Conservation (phyloP, 1,140 invertebrate genomes). For the Pinna nobilis region DNA sequence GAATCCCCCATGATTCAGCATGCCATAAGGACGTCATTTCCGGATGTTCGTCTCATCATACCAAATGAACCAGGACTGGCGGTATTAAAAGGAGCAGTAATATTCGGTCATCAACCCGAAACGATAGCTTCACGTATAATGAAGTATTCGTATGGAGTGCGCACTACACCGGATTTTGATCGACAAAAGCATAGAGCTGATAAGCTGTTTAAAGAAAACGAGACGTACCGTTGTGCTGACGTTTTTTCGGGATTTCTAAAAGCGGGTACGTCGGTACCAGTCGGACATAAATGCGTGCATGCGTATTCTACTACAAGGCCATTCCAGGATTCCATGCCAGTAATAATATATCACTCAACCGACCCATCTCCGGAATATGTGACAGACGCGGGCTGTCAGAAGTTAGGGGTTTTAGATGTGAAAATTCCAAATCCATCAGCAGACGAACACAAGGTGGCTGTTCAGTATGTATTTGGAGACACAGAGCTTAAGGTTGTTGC, state of each 20-base stretch:
- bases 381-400: constrained; percentile 12
- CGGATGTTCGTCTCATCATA: constrained; percentile 4
- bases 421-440: neutral
- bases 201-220: neutral
- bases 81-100: constrained; percentile 30
- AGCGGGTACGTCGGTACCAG: neutral
- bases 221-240: neutral
- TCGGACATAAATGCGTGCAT: constrained; percentile 3
- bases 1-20: constrained; percentile 21
- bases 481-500: constrained; percentile 21
- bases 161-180: constrained; percentile 5
- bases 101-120: constrained; percentile 30
- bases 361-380: constrained; percentile 5
- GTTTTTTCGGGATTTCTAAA: constrained; percentile 16
- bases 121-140: constrained; percentile 20
- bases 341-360: neutral
- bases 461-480: constrained; percentile 24
- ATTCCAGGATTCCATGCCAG: constrained; percentile 8
- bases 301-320: neutral
- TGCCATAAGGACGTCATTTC: constrained; percentile 13
- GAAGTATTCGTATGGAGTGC: constrained; percentile 26
- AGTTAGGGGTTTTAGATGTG: constrained; percentile 12
- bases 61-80: constrained; percentile 30
- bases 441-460: constrained; percentile 7
- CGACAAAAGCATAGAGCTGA: constrained; percentile 8